Base-by-base conservation (phyloP, 2,797 vertebrate species). In the Xiphophorus birchmanni region DNA sequence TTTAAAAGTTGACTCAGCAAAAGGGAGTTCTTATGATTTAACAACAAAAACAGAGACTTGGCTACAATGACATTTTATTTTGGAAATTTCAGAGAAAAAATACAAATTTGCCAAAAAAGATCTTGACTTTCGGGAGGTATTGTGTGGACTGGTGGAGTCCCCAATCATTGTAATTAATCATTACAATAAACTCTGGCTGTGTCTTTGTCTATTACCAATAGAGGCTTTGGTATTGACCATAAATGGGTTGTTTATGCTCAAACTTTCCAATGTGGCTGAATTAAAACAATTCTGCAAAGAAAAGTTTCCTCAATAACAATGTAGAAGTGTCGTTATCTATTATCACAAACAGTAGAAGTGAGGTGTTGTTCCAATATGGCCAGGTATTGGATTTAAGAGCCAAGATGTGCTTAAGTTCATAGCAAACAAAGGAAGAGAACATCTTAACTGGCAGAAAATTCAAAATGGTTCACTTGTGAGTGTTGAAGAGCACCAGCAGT, bases 401-500 rank as follows among this genome's bases (percentile, higher is more conserved):
- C 8, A 63, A 17, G 2, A 12, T 35, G 60, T 63, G 29, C 60
- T 18, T 63, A 63, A 17, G 21, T 45, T 45, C 26, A 72, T 6
- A 45, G 69, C 26, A 44, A 81, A 82, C 83, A 72, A 74, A 84
- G 77, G 82, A 21, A 74, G 0, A 44, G 58, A 80, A 56, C 50
- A 78, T 58, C 65, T 79, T 50, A 12, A 9, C 76, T 75, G 48
- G 42, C 35, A 76, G 23, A 67, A 71, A 3, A 37, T 76, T 79
- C 11, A 35, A 42, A 73, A 58, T 42, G 23, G 10, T 23, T 71
- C 0, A 5, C 13, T 5, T 72, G 42, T 12, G 45, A 35, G 37
- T 56, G 12, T 81, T 76, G 80, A 89, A 79, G 56, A 77, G 78
- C 54, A 78, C 13, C 73, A 56, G 89, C 84, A 84, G 87, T 92